Base-by-base conservation (phyloP, 2,888 invertebrate species). In the Catocala nupta region DNA sequence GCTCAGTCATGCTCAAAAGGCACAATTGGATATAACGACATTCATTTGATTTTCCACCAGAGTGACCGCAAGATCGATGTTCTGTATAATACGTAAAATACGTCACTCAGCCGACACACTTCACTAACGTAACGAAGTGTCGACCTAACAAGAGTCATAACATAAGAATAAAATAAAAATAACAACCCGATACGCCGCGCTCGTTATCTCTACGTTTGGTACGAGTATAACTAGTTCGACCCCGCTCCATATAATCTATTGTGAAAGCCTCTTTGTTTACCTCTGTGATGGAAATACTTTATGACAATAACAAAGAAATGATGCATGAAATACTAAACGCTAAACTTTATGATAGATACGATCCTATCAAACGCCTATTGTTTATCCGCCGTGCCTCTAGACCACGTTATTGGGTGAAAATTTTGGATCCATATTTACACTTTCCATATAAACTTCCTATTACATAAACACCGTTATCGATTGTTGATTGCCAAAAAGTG, bases 111-210 rank as follows among this genome's bases (percentile, higher is more conserved):
- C 34, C 39, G 50, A 56, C 63, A 61, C 60, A 54, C 63, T 70
- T 61, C 67, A 59, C 70, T 76, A 80, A 75, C 75, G 75, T 81
- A 84, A 84, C 76, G 72, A 80, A 77, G 71, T 77, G 78, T 77
- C 79, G 70, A 74, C 79, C 81, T 88, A 90, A 89, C 88, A 86
- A 89, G 85, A 80, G 73, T 81, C 80, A 80, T 84, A 82, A 81
- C 80, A 80, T 84, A 80, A 81, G 80, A 81, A 88, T 86, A 81
- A 83, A 84, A 86, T 83, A 84, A 83, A 87, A 86, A 86, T 87
- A 88, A 89, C 83, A 85, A 82, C 75, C 81, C 77, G 78, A 81
- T 84, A 82, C 81, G 71, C 75, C 69, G 73, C 73, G 81, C 88
- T 90, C 85, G 90, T 90, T 90, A 90, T 87, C 82, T 83, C 77